Percentiles rank a stretch among this genome's conserved stretches.
Conservation (phyloP, 2,113 vertebrate species). For the Macroglossus sobrinus region DNA sequence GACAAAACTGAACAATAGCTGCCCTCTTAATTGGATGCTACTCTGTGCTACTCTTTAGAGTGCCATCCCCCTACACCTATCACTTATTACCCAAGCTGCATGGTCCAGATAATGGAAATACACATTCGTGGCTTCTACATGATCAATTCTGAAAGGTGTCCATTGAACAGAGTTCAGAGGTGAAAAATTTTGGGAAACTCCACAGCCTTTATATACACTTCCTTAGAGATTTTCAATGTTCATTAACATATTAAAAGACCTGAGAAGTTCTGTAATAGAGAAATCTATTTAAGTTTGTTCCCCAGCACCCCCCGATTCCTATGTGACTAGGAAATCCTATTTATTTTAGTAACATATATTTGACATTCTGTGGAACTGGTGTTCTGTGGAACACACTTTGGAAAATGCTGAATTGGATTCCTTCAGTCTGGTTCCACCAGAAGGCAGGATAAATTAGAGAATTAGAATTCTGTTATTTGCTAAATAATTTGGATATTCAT, state of each 20-base stretch:
- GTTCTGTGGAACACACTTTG: background rate
- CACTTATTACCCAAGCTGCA: background rate
- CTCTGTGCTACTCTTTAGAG: background rate
- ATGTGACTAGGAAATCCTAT: background rate
- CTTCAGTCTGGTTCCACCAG: background rate
- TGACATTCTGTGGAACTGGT: background rate
- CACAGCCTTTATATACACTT: background rate
- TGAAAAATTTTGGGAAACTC: background rate
- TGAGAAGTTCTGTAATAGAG: background rate
- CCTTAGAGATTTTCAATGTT: background rate
- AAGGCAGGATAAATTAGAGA: background rate
- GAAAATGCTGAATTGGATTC: background rate
- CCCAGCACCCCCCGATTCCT: background rate
- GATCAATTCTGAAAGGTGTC: background rate
- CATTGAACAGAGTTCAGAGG: background rate
- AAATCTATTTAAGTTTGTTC: background rate
- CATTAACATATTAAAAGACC: background rate
- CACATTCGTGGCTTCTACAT: background rate
- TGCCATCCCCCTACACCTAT: background rate
- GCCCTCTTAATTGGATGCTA: background rate
- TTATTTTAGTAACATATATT: constrained; percentile 4
- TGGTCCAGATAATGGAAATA: background rate
- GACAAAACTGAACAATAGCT: background rate
- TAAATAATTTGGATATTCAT: background rate
- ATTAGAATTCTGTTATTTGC: background rate